These are phyloP conservation scores for Dasysyrphus tricinctus DNA, from an alignment of 2,888 invertebrate species.

Conservation along the genomic window DNA sequence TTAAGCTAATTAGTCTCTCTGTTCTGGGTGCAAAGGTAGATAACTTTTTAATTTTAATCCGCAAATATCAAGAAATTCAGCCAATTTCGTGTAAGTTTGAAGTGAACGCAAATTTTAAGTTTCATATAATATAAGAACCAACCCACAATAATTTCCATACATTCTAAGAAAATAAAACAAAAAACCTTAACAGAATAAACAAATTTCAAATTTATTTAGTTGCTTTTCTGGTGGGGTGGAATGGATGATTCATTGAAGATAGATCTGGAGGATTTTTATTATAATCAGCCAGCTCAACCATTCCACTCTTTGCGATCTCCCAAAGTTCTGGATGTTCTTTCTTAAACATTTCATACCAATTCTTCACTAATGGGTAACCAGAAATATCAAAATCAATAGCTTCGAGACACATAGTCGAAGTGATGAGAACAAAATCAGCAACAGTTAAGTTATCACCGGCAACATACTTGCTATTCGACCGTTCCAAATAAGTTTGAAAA, in stretches of 20 bases:
- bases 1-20: too few species aligned
- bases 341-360: constrained; percentile 90
- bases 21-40: too few species aligned
- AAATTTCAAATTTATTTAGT: constrained; percentile 19
- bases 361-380: constrained; percentile 85
- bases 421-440: constrained; percentile 89
- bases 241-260: constrained; percentile 88
- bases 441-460: constrained; percentile 89
- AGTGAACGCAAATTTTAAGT: too few species aligned
- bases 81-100: too few species aligned
- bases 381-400: constrained; percentile 88
- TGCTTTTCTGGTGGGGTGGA: constrained; percentile 88
- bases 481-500: constrained; percentile 88
- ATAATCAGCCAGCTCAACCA: constrained; percentile 88
- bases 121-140: too few species aligned
- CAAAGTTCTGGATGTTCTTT: constrained; percentile 87
- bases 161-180: too few species aligned
- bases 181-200: not conserved
- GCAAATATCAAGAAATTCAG: too few species aligned
- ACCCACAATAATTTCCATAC: too few species aligned
- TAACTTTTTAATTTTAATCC: too few species aligned
- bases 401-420: constrained; percentile 90
- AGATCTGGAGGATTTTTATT: constrained; percentile 90
- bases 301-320: constrained; percentile 88
- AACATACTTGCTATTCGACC: constrained; percentile 86